These are phyloP conservation scores for Sebastes itinus DNA, from an alignment of 2,797 vertebrate genomes.

Conservation along the genomic window DNA sequence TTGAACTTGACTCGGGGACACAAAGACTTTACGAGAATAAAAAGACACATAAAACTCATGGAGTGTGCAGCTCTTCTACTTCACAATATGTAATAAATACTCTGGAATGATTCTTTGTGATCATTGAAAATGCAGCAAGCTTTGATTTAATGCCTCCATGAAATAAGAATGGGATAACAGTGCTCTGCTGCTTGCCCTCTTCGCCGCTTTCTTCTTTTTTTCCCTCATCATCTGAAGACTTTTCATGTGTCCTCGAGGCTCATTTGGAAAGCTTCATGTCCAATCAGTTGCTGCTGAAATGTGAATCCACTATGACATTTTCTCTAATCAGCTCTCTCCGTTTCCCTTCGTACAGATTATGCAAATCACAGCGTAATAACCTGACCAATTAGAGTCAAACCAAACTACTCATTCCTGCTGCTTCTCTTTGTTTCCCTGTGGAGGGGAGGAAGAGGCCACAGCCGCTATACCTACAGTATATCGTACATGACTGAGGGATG, in stretches of 20 bases:
- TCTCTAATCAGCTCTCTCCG: constrained; percentile 68
- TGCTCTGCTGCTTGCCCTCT: constrained; percentile 5
- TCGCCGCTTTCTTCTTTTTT: not conserved
- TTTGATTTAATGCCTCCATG: constrained; percentile 51
- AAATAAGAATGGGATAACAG: constrained; percentile 38
- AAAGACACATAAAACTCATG: constrained; percentile 48
- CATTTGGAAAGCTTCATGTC: constrained; percentile 61
- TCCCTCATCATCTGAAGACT: constrained; percentile 43
- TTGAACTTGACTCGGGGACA: constrained; percentile 54
- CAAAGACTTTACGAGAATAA: constrained; percentile 48
- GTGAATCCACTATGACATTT: constrained; percentile 65
- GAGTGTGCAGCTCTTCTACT: constrained; percentile 21
- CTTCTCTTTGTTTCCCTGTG: not conserved
- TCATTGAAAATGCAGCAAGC: constrained; percentile 38
- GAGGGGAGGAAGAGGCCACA: constrained; percentile 25
- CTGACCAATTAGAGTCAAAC: constrained; percentile 57
- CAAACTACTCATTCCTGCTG: not conserved
- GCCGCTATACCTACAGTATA: not conserved
- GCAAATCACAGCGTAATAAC: constrained; percentile 58
- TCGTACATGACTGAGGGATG: not conserved
- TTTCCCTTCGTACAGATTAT: constrained; percentile 56
- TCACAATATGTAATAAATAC: constrained; percentile 58
- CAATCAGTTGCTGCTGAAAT: constrained; percentile 64
- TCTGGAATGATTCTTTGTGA: constrained; percentile 52
- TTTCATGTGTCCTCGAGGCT: constrained; percentile 44